These are phyloP conservation scores for Pocillopora verrucosa DNA, from an alignment of 64 coral and sea anemone genomes.

Conservation along the genomic window DNA sequence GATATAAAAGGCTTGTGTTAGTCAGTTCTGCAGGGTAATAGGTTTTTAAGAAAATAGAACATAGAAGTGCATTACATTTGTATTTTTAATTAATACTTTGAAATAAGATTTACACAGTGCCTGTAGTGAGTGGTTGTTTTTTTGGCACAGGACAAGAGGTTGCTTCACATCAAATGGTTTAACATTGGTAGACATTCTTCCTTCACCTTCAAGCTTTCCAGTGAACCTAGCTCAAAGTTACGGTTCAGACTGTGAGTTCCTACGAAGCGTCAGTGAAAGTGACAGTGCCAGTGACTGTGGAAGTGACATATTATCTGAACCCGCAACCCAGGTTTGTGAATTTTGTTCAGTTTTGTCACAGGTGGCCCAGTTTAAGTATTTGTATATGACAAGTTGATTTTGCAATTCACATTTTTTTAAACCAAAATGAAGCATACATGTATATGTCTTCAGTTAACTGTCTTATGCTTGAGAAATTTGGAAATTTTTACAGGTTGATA, in stretches of 20 bases:
- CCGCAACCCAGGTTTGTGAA: constrained; percentile 36
- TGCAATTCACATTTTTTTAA: too few relatives aligned
- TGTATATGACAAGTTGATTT: too few relatives aligned
- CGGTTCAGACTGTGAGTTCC: constrained; percentile 21
- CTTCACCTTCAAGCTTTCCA: constrained; percentile 26
- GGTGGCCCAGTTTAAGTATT: too few relatives aligned
- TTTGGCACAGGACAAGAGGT: constrained; percentile 26
- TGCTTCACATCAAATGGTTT: constrained; percentile 54
- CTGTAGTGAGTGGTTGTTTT: background rate
- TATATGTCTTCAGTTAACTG: too few relatives aligned
- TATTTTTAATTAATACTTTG: too few relatives aligned
- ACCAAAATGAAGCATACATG: too few relatives aligned
- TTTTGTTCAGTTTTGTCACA: background rate
- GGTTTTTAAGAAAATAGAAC: too few relatives aligned
- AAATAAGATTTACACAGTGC: background rate
- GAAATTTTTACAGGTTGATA: too few relatives aligned
- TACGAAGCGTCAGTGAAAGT: constrained; percentile 66
- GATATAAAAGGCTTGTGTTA: too few relatives aligned
- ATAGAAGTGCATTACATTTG: too few relatives aligned
- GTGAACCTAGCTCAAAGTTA: background rate
- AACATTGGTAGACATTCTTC: constrained; percentile 42
- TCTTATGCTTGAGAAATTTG: too few relatives aligned
- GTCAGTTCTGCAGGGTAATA: too few relatives aligned
- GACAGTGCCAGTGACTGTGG: constrained; percentile 90
- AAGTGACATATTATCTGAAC: constrained; percentile 70